Conservation (phyloP, 2,113 vertebrate species). For the Ariopsis seemanni region DNA sequence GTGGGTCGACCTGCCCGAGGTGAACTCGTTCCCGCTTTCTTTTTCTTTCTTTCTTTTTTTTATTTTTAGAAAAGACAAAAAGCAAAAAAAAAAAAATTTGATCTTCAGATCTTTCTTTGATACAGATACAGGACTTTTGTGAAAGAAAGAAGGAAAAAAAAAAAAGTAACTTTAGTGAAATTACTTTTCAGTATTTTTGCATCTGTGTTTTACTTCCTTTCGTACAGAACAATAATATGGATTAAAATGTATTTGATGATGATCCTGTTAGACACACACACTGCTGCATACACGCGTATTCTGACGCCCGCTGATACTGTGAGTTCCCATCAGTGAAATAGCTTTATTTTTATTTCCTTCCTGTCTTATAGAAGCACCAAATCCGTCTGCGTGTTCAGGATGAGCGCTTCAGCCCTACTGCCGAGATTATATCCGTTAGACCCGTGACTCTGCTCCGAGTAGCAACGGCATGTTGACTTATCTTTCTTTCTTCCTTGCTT, state of each 20-base stretch:
- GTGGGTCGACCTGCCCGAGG: conserved; percentile 75
- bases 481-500: not conserved
- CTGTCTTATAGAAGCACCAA: conserved; percentile 65
- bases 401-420: conserved; percentile 33
- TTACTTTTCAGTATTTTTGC: conserved; percentile 84
- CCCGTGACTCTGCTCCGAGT: not conserved
- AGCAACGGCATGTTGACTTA: not conserved
- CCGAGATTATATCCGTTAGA: not conserved
- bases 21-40: conserved; percentile 71
- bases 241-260: conserved; percentile 79
- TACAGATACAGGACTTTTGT: conserved; percentile 67
- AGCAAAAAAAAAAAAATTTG: conserved; percentile 11
- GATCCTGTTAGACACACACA: conserved; percentile 63
- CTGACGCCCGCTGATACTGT: conserved; percentile 87
- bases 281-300: conserved; percentile 58
- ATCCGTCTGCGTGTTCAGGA: conserved; percentile 36
- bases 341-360: conserved; percentile 77
- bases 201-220: conserved; percentile 78
- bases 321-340: conserved; percentile 81
- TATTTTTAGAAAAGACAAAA: conserved; percentile 50
- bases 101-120: conserved; percentile 76
- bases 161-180: conserved; percentile 78
- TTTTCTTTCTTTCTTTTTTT: conserved; percentile 16
- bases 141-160: conserved; percentile 66
- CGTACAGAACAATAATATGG: conserved; percentile 65